Conservation (phyloP, 1,140 invertebrate species). For the Conopomorpha cramerella region DNA sequence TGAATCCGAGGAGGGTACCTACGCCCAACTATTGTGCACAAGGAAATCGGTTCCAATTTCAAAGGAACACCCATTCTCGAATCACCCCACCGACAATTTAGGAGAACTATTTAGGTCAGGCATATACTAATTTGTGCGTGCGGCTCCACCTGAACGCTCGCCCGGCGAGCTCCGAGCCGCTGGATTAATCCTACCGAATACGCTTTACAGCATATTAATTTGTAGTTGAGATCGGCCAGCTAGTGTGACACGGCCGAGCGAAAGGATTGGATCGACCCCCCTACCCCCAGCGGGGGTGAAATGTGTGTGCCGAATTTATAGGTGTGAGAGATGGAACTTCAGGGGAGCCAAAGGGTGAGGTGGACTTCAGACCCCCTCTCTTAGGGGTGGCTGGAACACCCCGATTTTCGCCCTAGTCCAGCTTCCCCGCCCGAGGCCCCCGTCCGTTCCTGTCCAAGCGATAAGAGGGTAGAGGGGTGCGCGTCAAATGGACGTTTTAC, state of each 20-base stretch:
- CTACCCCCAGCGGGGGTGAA: conserved; percentile 32
- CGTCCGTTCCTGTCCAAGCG: conserved; percentile 47
- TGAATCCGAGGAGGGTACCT: no score
- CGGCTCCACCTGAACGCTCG: no score
- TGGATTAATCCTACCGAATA: conserved; percentile 52
- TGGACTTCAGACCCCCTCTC: conserved; percentile 50
- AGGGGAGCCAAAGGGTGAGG: conserved; percentile 57
- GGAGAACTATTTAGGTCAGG: no score
- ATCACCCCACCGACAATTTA: no score
- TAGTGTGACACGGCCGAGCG: conserved; percentile 49
- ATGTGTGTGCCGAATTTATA: conserved; percentile 57
- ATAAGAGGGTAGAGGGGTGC: conserved; percentile 56
- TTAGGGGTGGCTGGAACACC: conserved; percentile 38
- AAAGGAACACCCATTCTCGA: no score
- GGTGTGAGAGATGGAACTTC: conserved; percentile 59
- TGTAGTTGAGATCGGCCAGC: conserved; percentile 49
- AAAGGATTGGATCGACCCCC: conserved; percentile 51
- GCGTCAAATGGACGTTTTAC: conserved; percentile 58
- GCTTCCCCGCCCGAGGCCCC: conserved; percentile 49
- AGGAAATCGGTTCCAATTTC: no score
- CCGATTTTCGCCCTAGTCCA: conserved; percentile 54
- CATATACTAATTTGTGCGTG: no score
- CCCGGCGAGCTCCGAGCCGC: no score
- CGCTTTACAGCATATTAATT: conserved; percentile 58
- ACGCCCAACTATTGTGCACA: no score